Conservation (phyloP, 2,888 invertebrate species). For the Clistopyga incitator region DNA sequence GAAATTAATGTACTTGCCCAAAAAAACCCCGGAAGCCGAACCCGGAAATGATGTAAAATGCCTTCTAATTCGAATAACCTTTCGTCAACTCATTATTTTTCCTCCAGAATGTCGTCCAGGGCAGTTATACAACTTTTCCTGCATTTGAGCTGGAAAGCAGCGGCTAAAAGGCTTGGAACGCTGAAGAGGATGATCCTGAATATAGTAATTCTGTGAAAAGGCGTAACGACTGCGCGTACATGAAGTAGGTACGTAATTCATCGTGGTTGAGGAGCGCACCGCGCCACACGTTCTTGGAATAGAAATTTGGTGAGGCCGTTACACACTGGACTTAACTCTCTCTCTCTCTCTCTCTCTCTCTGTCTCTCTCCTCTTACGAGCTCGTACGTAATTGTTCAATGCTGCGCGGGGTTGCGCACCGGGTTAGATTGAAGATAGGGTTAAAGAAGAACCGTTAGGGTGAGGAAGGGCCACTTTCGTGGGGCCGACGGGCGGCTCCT, state of each 20-base stretch:
- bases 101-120: background rate
- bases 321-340: conserved; percentile 60
- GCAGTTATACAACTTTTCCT: background rate
- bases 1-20: too few species aligned
- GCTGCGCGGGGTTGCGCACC: conserved; percentile 68
- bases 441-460: conserved; percentile 65
- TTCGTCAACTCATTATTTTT: background rate
- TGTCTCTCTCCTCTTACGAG: conserved; percentile 23
- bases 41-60: too few species aligned
- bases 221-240: conserved; percentile 15
- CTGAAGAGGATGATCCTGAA: background rate
- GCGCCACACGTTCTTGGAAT: conserved; percentile 65
- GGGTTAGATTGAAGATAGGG: conserved; percentile 74
- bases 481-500: conserved; percentile 35
- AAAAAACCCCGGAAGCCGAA: too few species aligned
- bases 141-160: background rate
- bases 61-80: background rate
- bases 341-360: conserved; percentile 25
- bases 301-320: conserved; percentile 72
- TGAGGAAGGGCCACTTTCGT: conserved; percentile 57
- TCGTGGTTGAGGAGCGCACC: conserved; percentile 11
- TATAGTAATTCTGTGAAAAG: conserved; percentile 19
- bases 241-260: conserved; percentile 48
- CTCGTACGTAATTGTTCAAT: conserved; percentile 77
- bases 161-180: background rate